Percentiles rank a stretch among this genome's conserved stretches.
Evolutionary conservation across 2,888 invertebrate species (phyloP).

Genomic region (Plemyria rubiginata): DNA sequence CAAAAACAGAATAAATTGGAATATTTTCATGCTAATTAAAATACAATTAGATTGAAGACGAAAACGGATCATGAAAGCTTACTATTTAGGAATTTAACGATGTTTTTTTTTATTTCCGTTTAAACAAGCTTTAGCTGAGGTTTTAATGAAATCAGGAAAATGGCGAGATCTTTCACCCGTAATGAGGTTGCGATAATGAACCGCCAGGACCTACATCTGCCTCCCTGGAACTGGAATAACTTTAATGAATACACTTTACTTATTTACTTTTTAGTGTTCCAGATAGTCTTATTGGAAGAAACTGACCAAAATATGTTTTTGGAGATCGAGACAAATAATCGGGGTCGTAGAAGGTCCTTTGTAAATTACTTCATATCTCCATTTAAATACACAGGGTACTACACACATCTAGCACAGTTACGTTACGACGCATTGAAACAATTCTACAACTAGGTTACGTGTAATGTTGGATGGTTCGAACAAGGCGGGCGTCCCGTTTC

Average conservation of each 20-base stretch:
- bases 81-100: neutral
- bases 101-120: conserved; percentile 9
- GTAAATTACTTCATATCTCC: too few species aligned
- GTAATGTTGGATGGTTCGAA: conserved; percentile 43
- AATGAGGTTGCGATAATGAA: conserved; percentile 27
- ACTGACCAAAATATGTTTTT: too few species aligned
- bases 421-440: neutral
- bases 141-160: conserved; percentile 29
- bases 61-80: conserved; percentile 10
- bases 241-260: neutral
- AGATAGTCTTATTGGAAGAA: too few species aligned
- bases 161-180: conserved; percentile 19
- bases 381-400: too few species aligned
- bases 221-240: neutral
- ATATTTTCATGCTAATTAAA: neutral
- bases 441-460: neutral
- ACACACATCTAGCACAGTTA: neutral
- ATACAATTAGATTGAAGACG: neutral
- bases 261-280: too few species aligned
- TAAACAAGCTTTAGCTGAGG: conserved; percentile 5
- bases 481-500: conserved; percentile 21
- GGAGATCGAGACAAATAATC: too few species aligned
- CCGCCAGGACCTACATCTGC: conserved; percentile 2
- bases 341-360: too few species aligned
- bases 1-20: neutral